These are phyloP conservation scores for Tricholauxania praeusta DNA, from an alignment of 2,888 invertebrate species.

Conservation along the genomic window DNA sequence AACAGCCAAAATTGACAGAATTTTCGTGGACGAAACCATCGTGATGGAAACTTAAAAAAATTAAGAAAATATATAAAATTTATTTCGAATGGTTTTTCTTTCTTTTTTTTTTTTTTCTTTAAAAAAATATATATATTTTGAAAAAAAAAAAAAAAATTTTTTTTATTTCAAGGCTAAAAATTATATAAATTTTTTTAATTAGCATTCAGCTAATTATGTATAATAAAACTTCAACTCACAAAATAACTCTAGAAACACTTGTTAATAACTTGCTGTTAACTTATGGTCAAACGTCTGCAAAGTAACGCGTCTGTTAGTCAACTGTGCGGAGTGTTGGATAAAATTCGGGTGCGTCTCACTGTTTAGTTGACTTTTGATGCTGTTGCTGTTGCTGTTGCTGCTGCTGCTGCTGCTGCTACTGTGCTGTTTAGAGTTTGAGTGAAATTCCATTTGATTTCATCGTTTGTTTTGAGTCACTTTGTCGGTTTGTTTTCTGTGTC, in stretches of 20 bases:
- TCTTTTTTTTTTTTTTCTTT: slow-evolving; percentile 16
- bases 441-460: slow-evolving; percentile 8
- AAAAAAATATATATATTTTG: slow-evolving; percentile 12
- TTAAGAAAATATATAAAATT: background rate
- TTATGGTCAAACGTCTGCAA: background rate
- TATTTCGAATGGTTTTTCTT: background rate
- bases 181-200: too few species aligned
- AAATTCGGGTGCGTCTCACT: background rate
- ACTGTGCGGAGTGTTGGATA: slow-evolving; percentile 2
- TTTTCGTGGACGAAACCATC: slow-evolving; percentile 58
- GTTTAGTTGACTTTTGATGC: background rate
- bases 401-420: too few species aligned
- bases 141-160: slow-evolving; percentile 24
- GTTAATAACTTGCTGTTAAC: too few species aligned
- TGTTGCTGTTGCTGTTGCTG: too few species aligned
- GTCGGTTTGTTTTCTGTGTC: background rate
- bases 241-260: too few species aligned
- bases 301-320: slow-evolving; percentile 4
- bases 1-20: slow-evolving; percentile 55
- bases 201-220: too few species aligned
- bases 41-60: slow-evolving; percentile 40
- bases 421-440: slow-evolving; percentile 13
- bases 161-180: background rate
- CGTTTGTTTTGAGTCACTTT: slow-evolving; percentile 23
- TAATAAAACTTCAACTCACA: too few species aligned